Evolutionary conservation across 2,888 invertebrate genomes (phyloP), one percentile per base, ranked within the genome.

Genomic region (Erebia ligea): DNA sequence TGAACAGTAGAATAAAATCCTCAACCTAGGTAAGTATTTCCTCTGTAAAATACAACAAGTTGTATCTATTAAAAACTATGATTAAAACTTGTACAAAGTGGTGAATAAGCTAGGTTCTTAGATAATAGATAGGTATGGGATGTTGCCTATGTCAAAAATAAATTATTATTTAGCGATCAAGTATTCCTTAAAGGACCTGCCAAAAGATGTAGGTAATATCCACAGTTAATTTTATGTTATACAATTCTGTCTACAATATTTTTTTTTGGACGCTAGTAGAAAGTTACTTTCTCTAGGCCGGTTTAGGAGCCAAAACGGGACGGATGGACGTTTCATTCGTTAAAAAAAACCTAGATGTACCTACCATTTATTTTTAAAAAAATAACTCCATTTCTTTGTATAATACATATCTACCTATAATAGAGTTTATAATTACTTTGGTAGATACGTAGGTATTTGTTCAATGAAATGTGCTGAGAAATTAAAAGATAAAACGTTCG

Each of bases 1-100:
- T 86, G 85, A 85, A 89, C 86, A 88, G 87, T 86, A 40, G 71
- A 73, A 74, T 71, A 73, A 76, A 76, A 73, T 72, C 72, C 72
- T 74, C 72, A 70, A 75, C 73, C 75, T 69, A 65, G 54, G 64
- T 69, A 65, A 40, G 64, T 70, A 73, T 58, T 68, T 74, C 57
- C 62, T 69, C 67, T 73, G 70, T 62, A 71, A 34, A 71, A 71
- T 73, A 73, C 69, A 71, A 71, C 71, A 71, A 73, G 69, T 62
- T 64, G 59, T 69, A 56, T 66, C 13, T 13, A 45, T 42, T 72
- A 70, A 58, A 58, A 57, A 67, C 56, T 61, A 68, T 69, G 61
- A 69, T 56, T 34, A 71, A 64, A 69, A 68, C 56, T 71, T 71
- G 69, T 71, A 73, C 67, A 68, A 59, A 15, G 48, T 48, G 15